These are phyloP conservation scores for Tenebrosternarchus preto DNA, from an alignment of 2,113 vertebrate genomes.

Conservation along the genomic window DNA sequence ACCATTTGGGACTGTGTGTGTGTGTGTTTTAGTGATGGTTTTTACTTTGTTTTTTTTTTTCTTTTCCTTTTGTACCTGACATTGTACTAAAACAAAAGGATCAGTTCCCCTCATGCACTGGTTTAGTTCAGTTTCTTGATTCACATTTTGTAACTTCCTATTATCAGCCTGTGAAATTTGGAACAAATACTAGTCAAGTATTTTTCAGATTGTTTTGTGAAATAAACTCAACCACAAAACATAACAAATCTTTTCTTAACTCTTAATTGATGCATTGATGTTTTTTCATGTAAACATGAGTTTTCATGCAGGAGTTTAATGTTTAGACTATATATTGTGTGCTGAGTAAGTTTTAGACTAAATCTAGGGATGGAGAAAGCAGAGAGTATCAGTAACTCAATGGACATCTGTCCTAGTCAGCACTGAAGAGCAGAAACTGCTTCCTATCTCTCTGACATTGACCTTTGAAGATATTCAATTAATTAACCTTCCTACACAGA, in stretches of 20 bases:
- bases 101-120: conserved; percentile 36
- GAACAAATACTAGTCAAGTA: conserved; percentile 40
- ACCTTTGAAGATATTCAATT: conserved; percentile 20
- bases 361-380: conserved; percentile 1
- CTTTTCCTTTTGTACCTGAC: conserved; percentile 57
- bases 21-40: conserved; percentile 62
- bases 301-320: conserved; percentile 54
- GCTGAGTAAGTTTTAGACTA: too few species aligned
- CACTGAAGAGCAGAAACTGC: background rate
- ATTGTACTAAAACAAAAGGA: conserved; percentile 54
- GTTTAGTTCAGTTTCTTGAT: conserved; percentile 42
- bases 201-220: conserved; percentile 51
- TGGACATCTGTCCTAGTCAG: background rate
- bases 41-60: conserved; percentile 58
- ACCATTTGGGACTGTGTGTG: conserved; percentile 11
- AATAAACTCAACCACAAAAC: conserved; percentile 54
- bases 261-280: conserved; percentile 26
- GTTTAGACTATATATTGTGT: conserved; percentile 61
- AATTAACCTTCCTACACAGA: conserved; percentile 56
- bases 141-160: conserved; percentile 44
- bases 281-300: conserved; percentile 40
- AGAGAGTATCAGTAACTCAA: background rate
- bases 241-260: conserved; percentile 54
- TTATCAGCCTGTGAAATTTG: conserved; percentile 17
- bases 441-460: background rate